phyloP scores from a whole-genome alignment of 1,140 invertebrate genomes.

The Amphibalanus amphitrite region DNA sequence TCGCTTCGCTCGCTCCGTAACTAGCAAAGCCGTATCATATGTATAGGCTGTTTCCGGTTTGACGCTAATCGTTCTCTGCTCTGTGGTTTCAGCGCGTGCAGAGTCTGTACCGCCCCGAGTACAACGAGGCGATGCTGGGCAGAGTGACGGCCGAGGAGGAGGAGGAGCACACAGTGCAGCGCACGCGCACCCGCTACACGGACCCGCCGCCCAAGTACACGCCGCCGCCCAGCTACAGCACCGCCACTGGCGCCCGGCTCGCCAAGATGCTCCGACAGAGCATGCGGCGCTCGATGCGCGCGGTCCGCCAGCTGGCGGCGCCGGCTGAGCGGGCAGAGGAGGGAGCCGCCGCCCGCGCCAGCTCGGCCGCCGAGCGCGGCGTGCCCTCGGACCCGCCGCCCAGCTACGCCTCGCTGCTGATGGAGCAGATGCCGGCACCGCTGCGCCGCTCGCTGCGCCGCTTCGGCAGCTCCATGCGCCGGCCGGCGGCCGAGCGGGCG shows the following conservation, averaged over 20 bases:
- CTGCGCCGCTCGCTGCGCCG: slow-evolving; percentile 7
- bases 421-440: slow-evolving; percentile 7
- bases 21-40: no score
- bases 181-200: slow-evolving; percentile 19
- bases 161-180: slow-evolving; percentile 18
- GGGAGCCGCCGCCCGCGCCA: no score
- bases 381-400: slow-evolving; percentile 10
- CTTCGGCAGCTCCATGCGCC: background rate
- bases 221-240: slow-evolving; percentile 76
- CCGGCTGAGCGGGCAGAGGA: background rate
- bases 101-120: slow-evolving; percentile 45
- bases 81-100: slow-evolving; percentile 46
- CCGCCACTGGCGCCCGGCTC: slow-evolving; percentile 61
- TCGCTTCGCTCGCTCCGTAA: no score
- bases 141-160: slow-evolving; percentile 16
- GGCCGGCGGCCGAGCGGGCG: no score
- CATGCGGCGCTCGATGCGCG: slow-evolving; percentile 55
- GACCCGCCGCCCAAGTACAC: slow-evolving; percentile 85
- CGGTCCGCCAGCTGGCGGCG: slow-evolving; percentile 27
- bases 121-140: slow-evolving; percentile 28
- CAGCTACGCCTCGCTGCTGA: slow-evolving; percentile 13
- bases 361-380: no score
- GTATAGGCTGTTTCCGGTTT: no score
- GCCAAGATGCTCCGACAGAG: slow-evolving; percentile 60
- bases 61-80: slow-evolving; percentile 10